Conservation (phyloP, 1,140 invertebrate species). For the Orchesella cincta region DNA sequence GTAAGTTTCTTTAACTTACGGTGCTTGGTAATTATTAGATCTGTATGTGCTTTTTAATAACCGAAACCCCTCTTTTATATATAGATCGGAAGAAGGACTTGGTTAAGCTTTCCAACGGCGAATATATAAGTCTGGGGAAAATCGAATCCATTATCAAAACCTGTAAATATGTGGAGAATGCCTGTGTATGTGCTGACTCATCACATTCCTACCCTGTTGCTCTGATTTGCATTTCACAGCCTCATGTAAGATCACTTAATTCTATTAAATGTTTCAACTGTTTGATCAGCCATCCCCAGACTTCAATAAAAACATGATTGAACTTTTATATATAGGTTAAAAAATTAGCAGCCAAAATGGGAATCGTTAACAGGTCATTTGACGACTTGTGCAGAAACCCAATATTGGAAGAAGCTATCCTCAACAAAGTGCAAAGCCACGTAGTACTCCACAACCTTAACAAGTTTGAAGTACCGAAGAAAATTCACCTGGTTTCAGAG, state of each 20-base stretch:
- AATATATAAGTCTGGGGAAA: constrained; percentile 92
- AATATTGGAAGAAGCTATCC: constrained; percentile 72
- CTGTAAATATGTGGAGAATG: constrained; percentile 88
- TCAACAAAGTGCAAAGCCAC: constrained; percentile 74
- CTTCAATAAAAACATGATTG: too few relatives aligned
- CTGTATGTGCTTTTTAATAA: too few relatives aligned
- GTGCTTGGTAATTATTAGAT: not conserved
- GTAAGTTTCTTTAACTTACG: constrained; percentile 60
- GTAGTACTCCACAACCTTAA: constrained; percentile 59
- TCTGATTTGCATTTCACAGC: constrained; percentile 73
- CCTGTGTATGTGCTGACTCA: constrained; percentile 89
- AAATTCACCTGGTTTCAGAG: constrained; percentile 40
- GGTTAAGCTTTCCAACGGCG: constrained; percentile 93
- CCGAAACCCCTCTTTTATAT: not conserved
- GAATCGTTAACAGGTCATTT: constrained; percentile 63
- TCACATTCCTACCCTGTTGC: constrained; percentile 83
- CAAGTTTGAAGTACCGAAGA: constrained; percentile 46
- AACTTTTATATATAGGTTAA: constrained; percentile 65
- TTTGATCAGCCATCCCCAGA: too few relatives aligned
- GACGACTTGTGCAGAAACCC: constrained; percentile 74
- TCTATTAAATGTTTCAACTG: too few relatives aligned
- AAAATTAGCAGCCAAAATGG: constrained; percentile 67
- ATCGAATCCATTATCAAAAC: constrained; percentile 90
- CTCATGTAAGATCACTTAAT: constrained; percentile 22
- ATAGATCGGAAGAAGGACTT: constrained; percentile 96